phyloP scores from a whole-genome alignment of 2,797 vertebrate genomes.

The Sphenopsis melanotis region DNA sequence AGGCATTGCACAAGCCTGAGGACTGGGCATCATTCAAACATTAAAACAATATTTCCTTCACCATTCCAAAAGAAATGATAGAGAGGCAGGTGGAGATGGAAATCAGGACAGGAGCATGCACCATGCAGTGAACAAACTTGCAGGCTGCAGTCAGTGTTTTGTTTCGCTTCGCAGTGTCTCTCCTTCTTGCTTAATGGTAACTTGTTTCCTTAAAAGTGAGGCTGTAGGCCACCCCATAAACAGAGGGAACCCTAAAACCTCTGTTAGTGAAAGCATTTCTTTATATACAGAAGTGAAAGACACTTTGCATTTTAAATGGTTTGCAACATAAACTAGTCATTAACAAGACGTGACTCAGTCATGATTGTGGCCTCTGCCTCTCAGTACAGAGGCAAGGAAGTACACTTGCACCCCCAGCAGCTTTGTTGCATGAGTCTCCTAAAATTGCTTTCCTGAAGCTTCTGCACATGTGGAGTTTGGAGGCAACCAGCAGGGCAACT shows the following conservation, averaged over 20 bases:
- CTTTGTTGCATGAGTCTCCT: accelerated
- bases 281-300: not conserved
- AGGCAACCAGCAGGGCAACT: not conserved
- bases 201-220: not conserved
- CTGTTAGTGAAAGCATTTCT: not conserved
- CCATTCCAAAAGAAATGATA: not conserved
- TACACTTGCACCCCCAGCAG: not conserved
- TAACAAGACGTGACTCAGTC: not conserved
- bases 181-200: not conserved
- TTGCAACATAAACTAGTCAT: not conserved
- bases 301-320: not conserved
- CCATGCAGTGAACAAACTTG: not conserved
- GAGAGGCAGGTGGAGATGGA: not conserved
- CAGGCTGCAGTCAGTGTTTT: not conserved
- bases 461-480: not conserved
- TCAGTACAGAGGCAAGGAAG: not conserved
- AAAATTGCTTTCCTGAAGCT: not conserved
- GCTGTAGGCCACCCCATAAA: not conserved
- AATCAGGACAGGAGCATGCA: not conserved
- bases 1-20: not conserved
- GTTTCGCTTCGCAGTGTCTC: not conserved
- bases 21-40: not conserved
- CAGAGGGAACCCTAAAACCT: not conserved
- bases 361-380: not conserved
- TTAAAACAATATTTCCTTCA: not conserved